Percentiles rank a stretch among this genome's conserved stretches.
Evolutionary conservation across 1,140 invertebrate species (phyloP).

Genomic region (Pogonomyrmex californicus): DNA sequence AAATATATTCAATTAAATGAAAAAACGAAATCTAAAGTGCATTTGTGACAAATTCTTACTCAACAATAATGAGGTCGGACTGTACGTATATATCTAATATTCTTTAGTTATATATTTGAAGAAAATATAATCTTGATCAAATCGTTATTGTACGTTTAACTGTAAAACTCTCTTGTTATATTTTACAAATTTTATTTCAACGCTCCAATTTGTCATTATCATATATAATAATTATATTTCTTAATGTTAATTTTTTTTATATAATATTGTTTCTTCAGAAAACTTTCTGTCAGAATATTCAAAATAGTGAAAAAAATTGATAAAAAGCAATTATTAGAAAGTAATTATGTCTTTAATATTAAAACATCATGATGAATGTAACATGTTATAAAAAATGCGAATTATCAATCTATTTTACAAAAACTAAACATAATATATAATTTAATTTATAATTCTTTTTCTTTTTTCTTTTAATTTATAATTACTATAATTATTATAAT

Average conservation of each 20-base stretch:
- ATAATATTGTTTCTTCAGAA: conserved; percentile 3
- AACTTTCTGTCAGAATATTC: background rate
- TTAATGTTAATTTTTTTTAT: background rate
- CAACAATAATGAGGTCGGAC: background rate
- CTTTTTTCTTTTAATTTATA: background rate
- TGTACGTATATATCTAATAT: background rate
- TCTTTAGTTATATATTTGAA: background rate
- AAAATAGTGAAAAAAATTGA: conserved; percentile 8
- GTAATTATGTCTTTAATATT: background rate
- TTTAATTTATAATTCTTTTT: background rate
- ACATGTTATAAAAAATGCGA: too few species aligned
- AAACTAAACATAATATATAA: background rate
- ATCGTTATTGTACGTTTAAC: background rate
- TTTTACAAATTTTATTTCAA: conserved; percentile 5
- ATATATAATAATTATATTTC: background rate
- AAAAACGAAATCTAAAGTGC: background rate
- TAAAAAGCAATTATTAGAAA: background rate
- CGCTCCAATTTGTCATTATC: background rate
- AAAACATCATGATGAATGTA: background rate
- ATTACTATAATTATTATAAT: background rate
- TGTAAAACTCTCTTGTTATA: background rate
- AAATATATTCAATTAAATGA: conserved; percentile 9
- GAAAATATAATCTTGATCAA: background rate
- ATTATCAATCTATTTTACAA: conserved; percentile 3
- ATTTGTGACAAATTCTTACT: background rate